Base-by-base conservation (phyloP, 1,140 invertebrate genomes). In the Penaeus indicus region DNA sequence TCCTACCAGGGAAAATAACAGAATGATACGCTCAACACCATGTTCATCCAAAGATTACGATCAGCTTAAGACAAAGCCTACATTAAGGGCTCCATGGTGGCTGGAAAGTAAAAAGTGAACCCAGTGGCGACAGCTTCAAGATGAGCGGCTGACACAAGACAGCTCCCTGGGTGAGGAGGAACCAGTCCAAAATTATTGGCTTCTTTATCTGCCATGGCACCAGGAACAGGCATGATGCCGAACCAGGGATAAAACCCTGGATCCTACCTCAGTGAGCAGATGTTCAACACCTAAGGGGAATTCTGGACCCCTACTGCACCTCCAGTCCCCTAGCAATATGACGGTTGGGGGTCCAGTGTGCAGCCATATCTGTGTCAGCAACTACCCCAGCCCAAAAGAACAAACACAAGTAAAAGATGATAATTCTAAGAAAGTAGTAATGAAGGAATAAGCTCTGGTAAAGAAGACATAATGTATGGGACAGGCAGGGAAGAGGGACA, bases 1-100 rank as follows among this genome's bases (percentile, higher is more conserved):
- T 91, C 90, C 90, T 91, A 91, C 87, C 90, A 89, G 86, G 86
- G 87, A 91, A 89, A 89, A 91, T 91, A 91, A 91, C 90, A 91
- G 86, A 91, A 86, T 89, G 82, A 86, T 85, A 72, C 86, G 90
- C 90, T 91, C 88, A 91, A 89, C 88, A 91, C 90, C 90, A 81
- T 88, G 81, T 63, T 88, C 87, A 84, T 88, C 87, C 82, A 88
- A 88, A 88, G 87, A 79, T 84, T 84, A 88, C 87, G 87, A 88
- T 88, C 87, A 88, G 87, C 82, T 88, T 84, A 67, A 84, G 72
- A 83, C 81, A 79, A 88, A 88, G 69, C 81, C 87, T 88, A 88
- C 72, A 88, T 84, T 27, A 88, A 78, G 72, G 32, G 25, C 84
- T 62, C 87, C 87, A 81, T 88, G 87, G 87, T 72, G 75, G 87